Evolutionary conservation across 2,888 invertebrate genomes (phyloP), one percentile per base, ranked within the genome.

Genomic region (Nysson spinosus): DNA sequence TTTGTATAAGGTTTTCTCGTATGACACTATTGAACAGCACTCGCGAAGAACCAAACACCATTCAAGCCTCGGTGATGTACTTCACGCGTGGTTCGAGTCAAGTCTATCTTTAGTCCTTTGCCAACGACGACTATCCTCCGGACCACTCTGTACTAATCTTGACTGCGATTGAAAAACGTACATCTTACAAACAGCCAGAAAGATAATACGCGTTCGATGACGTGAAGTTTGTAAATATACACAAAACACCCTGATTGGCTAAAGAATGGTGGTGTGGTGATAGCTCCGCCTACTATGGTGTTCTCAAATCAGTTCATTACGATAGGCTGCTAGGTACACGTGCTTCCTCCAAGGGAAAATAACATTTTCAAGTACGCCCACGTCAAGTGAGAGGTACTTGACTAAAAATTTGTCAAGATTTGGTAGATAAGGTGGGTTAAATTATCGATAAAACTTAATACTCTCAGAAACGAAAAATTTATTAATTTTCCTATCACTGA

Each of bases 261-360:
- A 5, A 20, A 16, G 16, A 11, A 12, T 17, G 26, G 69, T 80
- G 76, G 77, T 80, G 77, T 78, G 77, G 76, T 79, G 63, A 52
- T 51, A 44, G 71, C 76, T 52, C 79, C 80, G 77, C 80, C 80
- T 57, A 54, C 11, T 22, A 0, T 1, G 22, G 64, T 16, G 69
- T 72, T 72, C 64, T 24, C 9, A 58, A 69, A 72, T 42, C 47
- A 51, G 62, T 64, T 51, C 47, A 46, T 54, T 30, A 22, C 24
- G 17, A 28, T 50, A 16, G 4, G 5, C 4, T 6, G 14, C 2
- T 12, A 11, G 19, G 19, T 32, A n/a, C 35, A 49, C 37, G 35
- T 50, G 39, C 16, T 12, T 50, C 5, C 11, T 17, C 22, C 14
- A 16, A 44, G 39, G 30, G 19, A 6, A 34, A 19, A 1, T 6